Evolutionary conservation across 2,113 vertebrate genomes (phyloP).

Genomic region (Falcunculus frontatus): DNA sequence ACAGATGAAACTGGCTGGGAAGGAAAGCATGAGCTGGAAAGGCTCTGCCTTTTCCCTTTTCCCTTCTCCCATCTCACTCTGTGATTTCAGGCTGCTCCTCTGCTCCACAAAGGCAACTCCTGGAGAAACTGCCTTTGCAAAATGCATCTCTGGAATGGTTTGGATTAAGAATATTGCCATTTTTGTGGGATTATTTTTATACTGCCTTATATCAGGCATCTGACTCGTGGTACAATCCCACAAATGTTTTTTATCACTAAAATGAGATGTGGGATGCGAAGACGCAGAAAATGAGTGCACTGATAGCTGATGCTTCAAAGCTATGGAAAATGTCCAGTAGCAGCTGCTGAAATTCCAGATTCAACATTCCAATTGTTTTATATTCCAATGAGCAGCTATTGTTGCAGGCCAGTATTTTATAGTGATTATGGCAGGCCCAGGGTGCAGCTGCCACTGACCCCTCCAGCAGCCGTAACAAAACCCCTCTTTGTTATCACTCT

Average conservation of each 20-base stretch:
- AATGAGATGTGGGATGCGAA: not conserved
- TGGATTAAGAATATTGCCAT: not conserved
- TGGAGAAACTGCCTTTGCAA: not conserved
- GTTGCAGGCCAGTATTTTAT: conserved; percentile 24
- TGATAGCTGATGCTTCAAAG: not conserved
- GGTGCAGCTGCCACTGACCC: conserved; percentile 57
- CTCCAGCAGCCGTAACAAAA: conserved; percentile 48
- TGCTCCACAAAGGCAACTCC: not conserved
- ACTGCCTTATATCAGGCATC: not conserved
- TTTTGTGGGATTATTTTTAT: not conserved
- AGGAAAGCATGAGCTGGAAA: not conserved
- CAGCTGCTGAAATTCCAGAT: conserved; percentile 51
- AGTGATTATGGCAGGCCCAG: conserved; percentile 25
- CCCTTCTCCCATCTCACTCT: accelerated
- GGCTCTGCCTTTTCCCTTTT: not conserved
- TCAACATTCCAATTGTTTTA: conserved; percentile 20
- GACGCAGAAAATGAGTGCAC: not conserved
- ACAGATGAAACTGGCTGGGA: not conserved
- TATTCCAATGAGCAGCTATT: conserved; percentile 54
- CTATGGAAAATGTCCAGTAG: conserved; percentile 6
- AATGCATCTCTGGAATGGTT: not conserved
- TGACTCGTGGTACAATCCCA: not conserved
- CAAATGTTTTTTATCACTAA: not conserved
- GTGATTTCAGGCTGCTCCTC: not conserved
- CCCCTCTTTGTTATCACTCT: conserved; percentile 57